Evolutionary conservation across 2,113 vertebrate species (phyloP), one percentile per base, ranked within the genome.

Genomic region (Scortum barcoo): DNA sequence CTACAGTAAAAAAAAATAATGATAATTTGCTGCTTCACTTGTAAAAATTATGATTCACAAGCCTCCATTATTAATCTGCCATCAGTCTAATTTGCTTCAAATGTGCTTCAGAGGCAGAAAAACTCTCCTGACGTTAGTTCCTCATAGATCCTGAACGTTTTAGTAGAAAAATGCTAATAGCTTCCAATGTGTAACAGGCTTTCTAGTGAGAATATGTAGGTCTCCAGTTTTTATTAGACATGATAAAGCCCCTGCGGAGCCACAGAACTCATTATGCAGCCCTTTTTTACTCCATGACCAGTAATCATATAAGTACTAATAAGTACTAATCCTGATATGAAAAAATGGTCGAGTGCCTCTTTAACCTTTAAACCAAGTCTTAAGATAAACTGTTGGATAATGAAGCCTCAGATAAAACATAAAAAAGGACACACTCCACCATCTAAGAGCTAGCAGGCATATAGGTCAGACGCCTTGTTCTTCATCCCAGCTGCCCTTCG

Each of bases 401-500:
- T 50, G 60, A 75, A 50, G 13, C 14, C 38, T 5, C 24, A 38
- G 40, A 4, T 51, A 6, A 38, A 16, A 61, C n/a, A 60, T 14
- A 42, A 36, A 63, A 28, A 19, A 50, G 42, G 24, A 22, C 36
- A 6, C 3, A 36, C 26, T 69, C 38, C 26, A 7, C 54, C 30
- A 51, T 33, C 42, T 42, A 33, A 70, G 60, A 60, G 20, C 46
- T 22, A 36, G 36, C 54, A 36, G 20, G 12, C 67, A 83, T 73
- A 42, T 86, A 54, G 78, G 48, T 40, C 84, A 78, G 58, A 61
- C 30, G 2, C 1, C 33, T 11, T 78, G 56, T 76, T 20, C 75
- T 70, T 78, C 50, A 69, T 69, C 76, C 75, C 44, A 28, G 46
- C 54, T 76, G 60, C 19, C 68, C 61, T 46, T 61, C 26, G n/a